Evolutionary conservation across 2,113 vertebrate genomes (phyloP), one percentile per base, ranked within the genome.

Genomic region (Aix galericulata): DNA sequence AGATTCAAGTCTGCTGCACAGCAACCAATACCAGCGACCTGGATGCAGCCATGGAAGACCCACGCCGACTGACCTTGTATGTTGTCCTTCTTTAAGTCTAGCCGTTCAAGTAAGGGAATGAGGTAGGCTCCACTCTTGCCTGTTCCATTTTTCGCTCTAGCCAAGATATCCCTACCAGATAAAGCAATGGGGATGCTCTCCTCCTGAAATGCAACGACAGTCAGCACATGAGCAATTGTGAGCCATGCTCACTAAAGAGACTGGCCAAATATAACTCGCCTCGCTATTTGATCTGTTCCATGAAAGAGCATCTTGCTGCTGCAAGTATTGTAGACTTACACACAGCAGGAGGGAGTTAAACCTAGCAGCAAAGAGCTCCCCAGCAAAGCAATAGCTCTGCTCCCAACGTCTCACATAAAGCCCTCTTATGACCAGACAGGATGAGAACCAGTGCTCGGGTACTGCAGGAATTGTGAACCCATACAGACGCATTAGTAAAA

Each of bases 101-200:
- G 99, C 93, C 99, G 98, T 99, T 99, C 99, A 99, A 99, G 99
- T 99, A 99, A 99, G 98, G 99, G 99, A 98, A 99, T 99, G 99
- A 99, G 99, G 99, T 99, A 99, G 99, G 99, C 99, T 98, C 99
- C 99, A 85, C 99, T 99, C 98, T 99, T 99, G 98, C 99, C 99
- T 90, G 99, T 99, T 98, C 99, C 99, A 17, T 99, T 99, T 98
- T 99, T 99, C 93, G 99, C 99, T 98, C 99, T 99, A 97, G 99
- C 99, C 98, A 99, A 98, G 96, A 99, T 99, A 98, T 99, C 99
- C 97, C 99, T 99, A 98, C 99, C 99, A 96, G 99, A 99, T 95
- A 99, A 98, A 97, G 99, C 99, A 98, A 99, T 99, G 97, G 99
- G 99, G 98, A 99, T 99, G 97, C 99, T 99, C 98, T 99, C 99